phyloP scores from a whole-genome alignment of 1,140 invertebrate species.

The Bilobella aurantiaca region DNA sequence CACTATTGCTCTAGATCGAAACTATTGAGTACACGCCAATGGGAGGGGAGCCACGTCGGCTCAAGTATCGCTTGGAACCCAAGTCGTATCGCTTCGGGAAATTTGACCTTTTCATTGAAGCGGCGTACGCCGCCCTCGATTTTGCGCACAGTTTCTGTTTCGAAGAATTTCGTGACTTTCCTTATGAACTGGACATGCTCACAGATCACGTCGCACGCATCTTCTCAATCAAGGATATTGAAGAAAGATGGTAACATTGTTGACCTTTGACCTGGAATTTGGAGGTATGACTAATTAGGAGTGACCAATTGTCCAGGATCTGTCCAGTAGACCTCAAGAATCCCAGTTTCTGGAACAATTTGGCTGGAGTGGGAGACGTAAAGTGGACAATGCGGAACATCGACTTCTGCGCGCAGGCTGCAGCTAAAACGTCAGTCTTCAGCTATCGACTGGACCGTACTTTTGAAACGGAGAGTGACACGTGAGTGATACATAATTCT shows the following conservation, averaged over 20 bases:
- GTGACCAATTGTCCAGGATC: neutral
- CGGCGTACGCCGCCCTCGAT: neutral
- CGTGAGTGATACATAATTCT: neutral
- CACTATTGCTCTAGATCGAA: neutral
- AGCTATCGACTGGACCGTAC: neutral
- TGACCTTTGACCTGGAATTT: too few species aligned
- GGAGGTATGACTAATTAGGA: too few species aligned
- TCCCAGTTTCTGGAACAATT: neutral
- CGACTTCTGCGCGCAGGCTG: neutral
- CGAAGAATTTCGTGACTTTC: neutral
- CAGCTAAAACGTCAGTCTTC: neutral
- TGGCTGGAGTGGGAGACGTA: neutral
- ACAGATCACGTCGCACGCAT: neutral
- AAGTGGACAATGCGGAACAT: neutral
- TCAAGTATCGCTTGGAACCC: neutral
- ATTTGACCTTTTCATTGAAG: neutral
- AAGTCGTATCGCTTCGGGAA: neutral
- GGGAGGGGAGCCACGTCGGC: neutral
- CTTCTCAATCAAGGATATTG: neutral
- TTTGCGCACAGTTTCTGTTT: neutral
- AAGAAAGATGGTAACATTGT: neutral
- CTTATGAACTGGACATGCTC: neutral
- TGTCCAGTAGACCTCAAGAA: neutral
- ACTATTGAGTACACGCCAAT: neutral
- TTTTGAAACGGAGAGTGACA: neutral